Percentiles rank a stretch among this genome's conserved stretches.
Conservation (phyloP, 2,113 vertebrate genomes). For the Plectropomus leopardus region DNA sequence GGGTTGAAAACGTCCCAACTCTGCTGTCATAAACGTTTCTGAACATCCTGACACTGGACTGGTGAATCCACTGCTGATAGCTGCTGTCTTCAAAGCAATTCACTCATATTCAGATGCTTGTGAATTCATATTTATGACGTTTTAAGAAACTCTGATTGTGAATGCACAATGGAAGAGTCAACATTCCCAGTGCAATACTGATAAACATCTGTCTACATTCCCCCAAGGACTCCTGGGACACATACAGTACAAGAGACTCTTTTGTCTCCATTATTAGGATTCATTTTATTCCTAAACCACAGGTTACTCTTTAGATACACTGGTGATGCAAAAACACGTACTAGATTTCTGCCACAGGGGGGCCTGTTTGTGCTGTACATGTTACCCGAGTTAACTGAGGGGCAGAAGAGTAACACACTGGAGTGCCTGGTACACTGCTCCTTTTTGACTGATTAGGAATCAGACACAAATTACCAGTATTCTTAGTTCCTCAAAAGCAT, state of each 20-base stretch:
- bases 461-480: not conserved
- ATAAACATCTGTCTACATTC: not conserved
- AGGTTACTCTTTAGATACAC: not conserved
- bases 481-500: not conserved
- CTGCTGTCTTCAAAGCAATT: slow-evolving; percentile 44
- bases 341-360: slow-evolving; percentile 52
- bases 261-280: not conserved
- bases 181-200: not conserved
- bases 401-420: slow-evolving; percentile 10
- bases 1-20: slow-evolving; percentile 25
- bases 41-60: not conserved
- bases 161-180: slow-evolving; percentile 12
- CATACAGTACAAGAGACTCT: not conserved
- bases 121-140: slow-evolving; percentile 32
- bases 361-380: slow-evolving; percentile 35
- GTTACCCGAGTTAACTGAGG: not conserved
- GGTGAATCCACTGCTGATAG: slow-evolving; percentile 35
- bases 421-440: slow-evolving; percentile 3
- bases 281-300: not conserved
- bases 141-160: slow-evolving; percentile 22
- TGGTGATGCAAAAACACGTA: slow-evolving; percentile 2
- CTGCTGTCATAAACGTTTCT: slow-evolving; percentile 28
- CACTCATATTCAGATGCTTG: slow-evolving; percentile 39
- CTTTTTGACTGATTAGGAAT: not conserved
- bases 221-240: not conserved